These are phyloP conservation scores for Zosterops japonicus DNA, from an alignment of 2,113 vertebrate genomes.

Conservation along the genomic window DNA sequence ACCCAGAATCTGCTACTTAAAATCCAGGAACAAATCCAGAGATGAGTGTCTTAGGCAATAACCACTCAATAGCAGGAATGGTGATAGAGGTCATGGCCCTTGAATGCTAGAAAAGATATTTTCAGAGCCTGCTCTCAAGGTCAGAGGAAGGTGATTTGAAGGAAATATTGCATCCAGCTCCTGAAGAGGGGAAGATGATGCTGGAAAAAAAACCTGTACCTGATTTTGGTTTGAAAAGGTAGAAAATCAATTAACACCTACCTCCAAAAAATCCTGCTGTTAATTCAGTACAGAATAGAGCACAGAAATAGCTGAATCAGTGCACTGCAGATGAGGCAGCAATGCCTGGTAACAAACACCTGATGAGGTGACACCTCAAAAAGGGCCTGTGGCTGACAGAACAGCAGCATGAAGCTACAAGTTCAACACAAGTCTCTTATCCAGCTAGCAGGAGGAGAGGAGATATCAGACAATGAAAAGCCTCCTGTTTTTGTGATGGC, in stretches of 20 bases:
- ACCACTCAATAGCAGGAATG: background rate
- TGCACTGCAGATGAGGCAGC: background rate
- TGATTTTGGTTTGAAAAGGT: background rate
- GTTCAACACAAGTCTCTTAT: background rate
- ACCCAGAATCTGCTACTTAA: background rate
- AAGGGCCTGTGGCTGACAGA: background rate
- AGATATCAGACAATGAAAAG: background rate
- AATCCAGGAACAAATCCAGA: background rate
- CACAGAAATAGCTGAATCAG: background rate
- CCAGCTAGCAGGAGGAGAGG: background rate
- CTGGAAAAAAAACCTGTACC: background rate
- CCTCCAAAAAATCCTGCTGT: background rate
- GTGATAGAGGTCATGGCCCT: background rate
- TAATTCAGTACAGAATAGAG: background rate
- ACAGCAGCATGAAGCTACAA: background rate
- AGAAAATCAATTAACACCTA: background rate
- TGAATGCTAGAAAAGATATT: background rate
- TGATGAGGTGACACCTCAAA: background rate
- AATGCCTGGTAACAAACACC: background rate
- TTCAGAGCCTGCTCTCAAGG: background rate
- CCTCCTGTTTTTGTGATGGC: accelerated
- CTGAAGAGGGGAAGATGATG: background rate
- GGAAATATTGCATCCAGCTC: background rate
- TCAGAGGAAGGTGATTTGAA: background rate
- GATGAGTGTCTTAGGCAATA: background rate